A percentile compares a stretch with the other conserved stretches of the same genome.
Conservation (phyloP, 2,113 vertebrate species). For the Balaeniceps rex region DNA sequence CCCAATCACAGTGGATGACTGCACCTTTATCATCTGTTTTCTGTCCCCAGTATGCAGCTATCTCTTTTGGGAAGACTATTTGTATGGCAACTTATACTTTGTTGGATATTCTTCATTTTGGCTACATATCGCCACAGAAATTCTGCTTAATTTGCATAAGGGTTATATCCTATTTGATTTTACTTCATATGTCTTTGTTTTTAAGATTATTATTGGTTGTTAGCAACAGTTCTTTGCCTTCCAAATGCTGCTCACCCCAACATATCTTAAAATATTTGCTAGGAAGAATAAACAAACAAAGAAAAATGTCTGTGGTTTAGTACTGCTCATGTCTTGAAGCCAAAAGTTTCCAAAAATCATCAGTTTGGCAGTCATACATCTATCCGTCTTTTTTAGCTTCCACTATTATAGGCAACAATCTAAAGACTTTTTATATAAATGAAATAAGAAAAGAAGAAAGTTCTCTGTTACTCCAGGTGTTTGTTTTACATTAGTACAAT, state of each 20-base stretch:
- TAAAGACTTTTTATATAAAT: not conserved
- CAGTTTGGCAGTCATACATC: not conserved
- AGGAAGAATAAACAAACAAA: not conserved
- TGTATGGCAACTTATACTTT: not conserved
- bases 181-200: not conserved
- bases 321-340: not conserved
- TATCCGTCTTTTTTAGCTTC: not conserved
- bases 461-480: not conserved
- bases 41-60: not conserved
- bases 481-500: not conserved
- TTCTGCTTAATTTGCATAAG: not conserved
- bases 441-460: not conserved
- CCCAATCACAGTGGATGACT: not conserved
- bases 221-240: not conserved
- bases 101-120: not conserved
- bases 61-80: not conserved
- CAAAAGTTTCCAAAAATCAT: conserved; percentile 21
- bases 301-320: not conserved
- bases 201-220: not conserved
- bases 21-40: not conserved
- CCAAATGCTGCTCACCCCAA: conserved; percentile 14
- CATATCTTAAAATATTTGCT: not conserved
- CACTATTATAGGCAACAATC: not conserved
- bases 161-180: not conserved
- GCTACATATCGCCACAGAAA: not conserved